These are phyloP conservation scores for Lepilemur septentrionalis DNA, from an alignment of 2,797 vertebrate genomes.

Conservation along the genomic window DNA sequence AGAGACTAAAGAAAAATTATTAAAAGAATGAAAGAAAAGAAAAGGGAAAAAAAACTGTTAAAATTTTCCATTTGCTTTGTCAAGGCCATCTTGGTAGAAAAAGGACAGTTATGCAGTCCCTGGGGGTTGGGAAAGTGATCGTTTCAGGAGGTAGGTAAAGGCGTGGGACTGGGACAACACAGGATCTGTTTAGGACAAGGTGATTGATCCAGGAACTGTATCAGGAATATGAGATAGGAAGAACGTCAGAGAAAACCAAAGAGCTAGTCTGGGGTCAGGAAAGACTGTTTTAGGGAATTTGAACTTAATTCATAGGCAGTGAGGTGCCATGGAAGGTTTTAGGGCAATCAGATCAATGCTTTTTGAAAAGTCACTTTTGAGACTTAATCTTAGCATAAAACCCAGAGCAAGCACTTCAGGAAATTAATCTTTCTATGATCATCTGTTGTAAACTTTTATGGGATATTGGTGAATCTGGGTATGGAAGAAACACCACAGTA, in stretches of 20 bases:
- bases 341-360: neutral
- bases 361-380: neutral
- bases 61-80: neutral
- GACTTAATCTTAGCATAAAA: neutral
- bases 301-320: neutral
- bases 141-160: neutral
- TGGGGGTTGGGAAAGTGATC: neutral
- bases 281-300: neutral
- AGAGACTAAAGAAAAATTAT: neutral
- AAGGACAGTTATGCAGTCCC: neutral
- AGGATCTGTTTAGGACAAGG: neutral
- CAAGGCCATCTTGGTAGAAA: neutral
- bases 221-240: neutral
- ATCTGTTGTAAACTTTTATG: neutral
- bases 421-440: neutral
- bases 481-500: neutral
- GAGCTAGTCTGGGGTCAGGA: neutral
- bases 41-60: neutral
- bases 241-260: neutral
- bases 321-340: neutral
- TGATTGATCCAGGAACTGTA: neutral
- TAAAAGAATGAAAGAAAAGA: neutral
- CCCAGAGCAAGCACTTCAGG: neutral
- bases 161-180: neutral
- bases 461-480: neutral